Percentiles rank a stretch among this genome's conserved stretches.
Evolutionary conservation across 2,797 vertebrate genomes (phyloP).

Genomic region (Sarcoramphus papa): DNA sequence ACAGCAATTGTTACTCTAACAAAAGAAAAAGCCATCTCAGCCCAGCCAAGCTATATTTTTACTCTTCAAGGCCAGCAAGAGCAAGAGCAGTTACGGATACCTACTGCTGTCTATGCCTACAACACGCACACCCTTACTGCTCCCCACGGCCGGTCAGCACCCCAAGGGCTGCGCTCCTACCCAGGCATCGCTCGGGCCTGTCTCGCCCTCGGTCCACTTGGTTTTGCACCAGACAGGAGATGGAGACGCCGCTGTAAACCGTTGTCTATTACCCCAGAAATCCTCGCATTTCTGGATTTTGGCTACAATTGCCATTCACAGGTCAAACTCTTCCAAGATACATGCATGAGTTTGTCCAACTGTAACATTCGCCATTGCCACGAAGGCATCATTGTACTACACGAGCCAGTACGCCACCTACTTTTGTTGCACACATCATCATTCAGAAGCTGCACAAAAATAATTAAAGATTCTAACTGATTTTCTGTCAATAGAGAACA

Average conservation of each 20-base stretch:
- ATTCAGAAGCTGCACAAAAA: slow-evolving; percentile 56
- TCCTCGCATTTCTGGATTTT: neutral
- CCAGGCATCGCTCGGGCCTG: neutral
- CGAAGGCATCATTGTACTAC: neutral
- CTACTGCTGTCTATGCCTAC: neutral
- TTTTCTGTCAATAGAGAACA: slow-evolving; percentile 58
- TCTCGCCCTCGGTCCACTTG: accelerated
- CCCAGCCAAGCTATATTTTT: neutral
- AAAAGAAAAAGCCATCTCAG: neutral
- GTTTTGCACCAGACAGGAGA: neutral
- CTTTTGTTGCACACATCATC: neutral
- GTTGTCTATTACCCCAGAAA: neutral
- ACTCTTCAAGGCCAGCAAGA: neutral
- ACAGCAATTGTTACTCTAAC: neutral
- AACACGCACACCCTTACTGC: accelerated
- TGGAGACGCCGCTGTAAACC: accelerated
- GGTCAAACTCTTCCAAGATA: neutral
- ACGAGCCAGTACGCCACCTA: neutral
- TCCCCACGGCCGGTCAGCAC: accelerated
- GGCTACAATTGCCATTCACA: neutral
- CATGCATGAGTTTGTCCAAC: neutral
- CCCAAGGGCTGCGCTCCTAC: too few species aligned
- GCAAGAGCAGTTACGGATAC: neutral
- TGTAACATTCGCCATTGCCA: neutral
- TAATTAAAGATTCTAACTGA: slow-evolving; percentile 60